These are phyloP conservation scores for Caradrina kadenii DNA, from an alignment of 2,888 invertebrate genomes.

Conservation along the genomic window DNA sequence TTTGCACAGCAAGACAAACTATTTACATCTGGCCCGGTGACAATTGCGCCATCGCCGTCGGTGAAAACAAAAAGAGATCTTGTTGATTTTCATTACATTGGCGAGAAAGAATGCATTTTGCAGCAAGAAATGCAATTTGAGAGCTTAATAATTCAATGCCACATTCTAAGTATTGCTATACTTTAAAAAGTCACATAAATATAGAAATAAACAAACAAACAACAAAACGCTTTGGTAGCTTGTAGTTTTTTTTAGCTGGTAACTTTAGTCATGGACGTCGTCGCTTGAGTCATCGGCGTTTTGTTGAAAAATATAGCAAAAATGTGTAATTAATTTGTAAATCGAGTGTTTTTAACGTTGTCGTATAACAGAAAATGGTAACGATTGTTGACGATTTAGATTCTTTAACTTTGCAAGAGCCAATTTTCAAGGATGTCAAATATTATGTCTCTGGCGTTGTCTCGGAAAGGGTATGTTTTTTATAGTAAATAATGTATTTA, in stretches of 20 bases:
- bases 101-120: too few species aligned
- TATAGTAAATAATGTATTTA: conserved; percentile 73
- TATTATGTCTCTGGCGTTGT: conserved; percentile 96
- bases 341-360: conserved; percentile 66
- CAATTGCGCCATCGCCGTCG: too few species aligned
- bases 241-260: conserved; percentile 55
- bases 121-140: too few species aligned
- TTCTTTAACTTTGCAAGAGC: conserved; percentile 89
- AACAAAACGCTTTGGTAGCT: too few species aligned
- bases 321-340: conserved; percentile 79
- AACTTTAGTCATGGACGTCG: conserved; percentile 85
- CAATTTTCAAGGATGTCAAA: conserved; percentile 95
- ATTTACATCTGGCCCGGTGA: too few species aligned
- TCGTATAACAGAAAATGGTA: conserved; percentile 86
- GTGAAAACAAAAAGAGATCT: too few species aligned
- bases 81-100: too few species aligned
- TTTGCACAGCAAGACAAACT: too few species aligned
- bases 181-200: too few species aligned
- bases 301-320: conserved; percentile 75
- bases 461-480: conserved; percentile 92
- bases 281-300: conserved; percentile 78
- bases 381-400: conserved; percentile 89
- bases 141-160: too few species aligned
- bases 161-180: too few species aligned
- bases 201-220: too few species aligned